Evolutionary conservation across 2,113 vertebrate genomes (phyloP).

Genomic region (Promerops cafer): DNA sequence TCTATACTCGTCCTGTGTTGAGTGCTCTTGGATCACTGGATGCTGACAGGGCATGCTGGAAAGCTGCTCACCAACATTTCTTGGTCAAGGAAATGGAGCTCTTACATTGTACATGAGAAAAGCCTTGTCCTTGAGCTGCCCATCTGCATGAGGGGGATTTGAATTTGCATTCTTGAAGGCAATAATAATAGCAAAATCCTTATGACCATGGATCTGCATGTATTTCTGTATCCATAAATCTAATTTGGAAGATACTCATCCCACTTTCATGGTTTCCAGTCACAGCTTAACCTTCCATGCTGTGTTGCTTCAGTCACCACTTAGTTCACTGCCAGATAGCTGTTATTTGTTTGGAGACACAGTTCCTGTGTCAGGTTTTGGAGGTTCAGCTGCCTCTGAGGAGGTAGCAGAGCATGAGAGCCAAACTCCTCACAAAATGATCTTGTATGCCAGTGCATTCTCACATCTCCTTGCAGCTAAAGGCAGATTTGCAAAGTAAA

Average conservation of each 20-base stretch:
- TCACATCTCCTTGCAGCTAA: neutral
- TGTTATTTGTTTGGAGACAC: neutral
- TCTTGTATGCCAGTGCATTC: neutral
- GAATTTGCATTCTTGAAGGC: neutral
- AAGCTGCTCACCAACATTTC: neutral
- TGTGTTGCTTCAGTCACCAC: neutral
- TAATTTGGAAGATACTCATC: neutral
- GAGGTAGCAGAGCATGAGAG: neutral
- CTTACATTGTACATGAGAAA: neutral
- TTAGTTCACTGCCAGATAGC: neutral
- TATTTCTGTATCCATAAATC: neutral
- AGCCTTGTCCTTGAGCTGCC: neutral
- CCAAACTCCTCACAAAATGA: neutral
- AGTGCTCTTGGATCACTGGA: accelerated
- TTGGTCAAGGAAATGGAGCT: neutral
- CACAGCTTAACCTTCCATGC: neutral
- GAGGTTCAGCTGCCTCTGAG: neutral
- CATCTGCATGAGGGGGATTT: neutral
- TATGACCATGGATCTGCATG: neutral
- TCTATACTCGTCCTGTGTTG: neutral
- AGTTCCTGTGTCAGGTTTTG: neutral
- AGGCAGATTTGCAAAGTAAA: neutral
- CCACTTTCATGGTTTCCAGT: neutral
- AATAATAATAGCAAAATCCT: neutral
- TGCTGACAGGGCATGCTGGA: neutral